A percentile compares a stretch with the other conserved stretches of the same genome.
These are phyloP conservation scores for Cremastobaeus sp. DNA, from an alignment of 2,888 invertebrate genomes.

Conservation along the genomic window DNA sequence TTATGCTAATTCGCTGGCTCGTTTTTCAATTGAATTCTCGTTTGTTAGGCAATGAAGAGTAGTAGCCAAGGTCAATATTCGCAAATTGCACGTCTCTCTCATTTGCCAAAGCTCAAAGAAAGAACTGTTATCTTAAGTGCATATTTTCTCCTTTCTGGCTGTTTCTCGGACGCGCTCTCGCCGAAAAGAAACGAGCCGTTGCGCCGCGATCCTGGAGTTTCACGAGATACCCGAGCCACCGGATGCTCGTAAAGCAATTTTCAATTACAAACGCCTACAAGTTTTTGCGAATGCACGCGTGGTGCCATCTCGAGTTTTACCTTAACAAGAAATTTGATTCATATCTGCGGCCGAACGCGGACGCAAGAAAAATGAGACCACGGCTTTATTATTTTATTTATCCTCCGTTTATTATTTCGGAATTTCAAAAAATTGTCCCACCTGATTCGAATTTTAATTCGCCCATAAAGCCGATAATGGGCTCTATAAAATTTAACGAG, in stretches of 20 bases:
- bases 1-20: constrained; percentile 26
- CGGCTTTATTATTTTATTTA: not conserved
- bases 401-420: not conserved
- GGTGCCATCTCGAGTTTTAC: constrained; percentile 51
- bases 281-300: constrained; percentile 47
- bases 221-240: constrained; percentile 42
- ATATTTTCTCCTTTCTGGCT: constrained; percentile 49
- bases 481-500: too few relatives aligned
- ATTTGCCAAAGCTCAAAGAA: constrained; percentile 50
- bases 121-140: constrained; percentile 60
- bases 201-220: constrained; percentile 51
- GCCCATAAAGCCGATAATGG: not conserved
- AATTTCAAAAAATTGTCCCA: not conserved
- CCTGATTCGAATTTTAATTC: too few relatives aligned
- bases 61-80: constrained; percentile 49
- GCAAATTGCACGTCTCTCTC: constrained; percentile 36
- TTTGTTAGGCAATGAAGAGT: constrained; percentile 17
- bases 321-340: constrained; percentile 56
- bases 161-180: constrained; percentile 41
- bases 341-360: constrained; percentile 22
- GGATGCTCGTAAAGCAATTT: constrained; percentile 57
- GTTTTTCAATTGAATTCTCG: constrained; percentile 30
- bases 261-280: constrained; percentile 59
- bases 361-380: constrained; percentile 28
- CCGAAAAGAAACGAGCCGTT: constrained; percentile 56